Conservation (phyloP, 2,113 vertebrate genomes). For the Trichechus manatus region DNA sequence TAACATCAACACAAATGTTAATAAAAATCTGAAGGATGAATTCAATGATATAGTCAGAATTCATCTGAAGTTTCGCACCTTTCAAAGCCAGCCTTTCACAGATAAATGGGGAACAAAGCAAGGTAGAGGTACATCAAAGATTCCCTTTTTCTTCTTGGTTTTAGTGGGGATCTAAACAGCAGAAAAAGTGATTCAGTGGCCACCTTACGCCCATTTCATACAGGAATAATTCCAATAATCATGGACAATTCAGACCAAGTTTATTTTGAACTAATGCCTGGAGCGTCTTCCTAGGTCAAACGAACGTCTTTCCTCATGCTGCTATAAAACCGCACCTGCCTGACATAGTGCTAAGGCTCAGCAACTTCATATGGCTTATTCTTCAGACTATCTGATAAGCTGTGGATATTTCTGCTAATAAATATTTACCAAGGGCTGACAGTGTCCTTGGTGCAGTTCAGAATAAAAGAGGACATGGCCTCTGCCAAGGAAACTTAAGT, state of each 20-base stretch:
- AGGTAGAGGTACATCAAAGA: not conserved
- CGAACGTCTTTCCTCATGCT: not conserved
- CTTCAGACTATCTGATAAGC: not conserved
- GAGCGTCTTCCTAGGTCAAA: not conserved
- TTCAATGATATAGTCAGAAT: not conserved
- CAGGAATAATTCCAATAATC: not conserved
- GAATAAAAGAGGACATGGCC: not conserved
- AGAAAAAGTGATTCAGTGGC: not conserved
- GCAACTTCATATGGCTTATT: not conserved
- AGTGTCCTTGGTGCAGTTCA: not conserved
- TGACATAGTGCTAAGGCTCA: not conserved
- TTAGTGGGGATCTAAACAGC: not conserved
- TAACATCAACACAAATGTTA: constrained; percentile 45
- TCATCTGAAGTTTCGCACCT: not conserved
- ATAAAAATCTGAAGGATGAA: constrained; percentile 57
- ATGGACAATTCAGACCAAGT: not conserved
- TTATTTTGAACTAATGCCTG: not conserved
- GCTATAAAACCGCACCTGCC: not conserved
- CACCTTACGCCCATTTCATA: not conserved
- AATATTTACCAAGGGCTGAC: not conserved
- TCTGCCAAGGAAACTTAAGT: not conserved
- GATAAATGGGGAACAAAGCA: not conserved
- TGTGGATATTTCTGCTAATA: not conserved
- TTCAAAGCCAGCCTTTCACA: not conserved
- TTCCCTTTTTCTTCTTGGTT: constrained; percentile 19